phyloP scores from a whole-genome alignment of 2,888 invertebrate species.

The Cataglyphis livida region DNA sequence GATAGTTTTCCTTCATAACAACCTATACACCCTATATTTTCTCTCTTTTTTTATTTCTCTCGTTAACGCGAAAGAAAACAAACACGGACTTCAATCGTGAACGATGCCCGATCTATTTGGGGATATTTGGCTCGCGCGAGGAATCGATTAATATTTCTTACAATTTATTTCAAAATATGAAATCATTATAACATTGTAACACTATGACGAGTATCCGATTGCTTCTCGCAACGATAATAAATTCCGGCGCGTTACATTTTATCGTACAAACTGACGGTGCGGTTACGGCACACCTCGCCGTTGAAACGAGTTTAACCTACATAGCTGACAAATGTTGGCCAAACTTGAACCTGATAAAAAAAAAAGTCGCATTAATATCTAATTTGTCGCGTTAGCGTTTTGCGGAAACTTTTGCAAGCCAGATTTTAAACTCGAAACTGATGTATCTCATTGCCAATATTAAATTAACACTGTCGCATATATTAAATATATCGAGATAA shows the following conservation, averaged over 20 bases:
- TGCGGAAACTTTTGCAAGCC: too few species aligned
- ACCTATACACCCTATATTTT: not conserved
- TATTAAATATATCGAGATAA: not conserved
- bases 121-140: not conserved
- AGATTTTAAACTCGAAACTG: not conserved
- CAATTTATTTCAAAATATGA: not conserved
- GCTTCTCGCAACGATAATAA: conserved; percentile 12
- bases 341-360: not conserved
- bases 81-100: not conserved
- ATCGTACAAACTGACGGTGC: not conserved
- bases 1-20: not conserved
- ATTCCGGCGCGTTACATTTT: conserved; percentile 12
- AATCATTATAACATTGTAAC: not conserved
- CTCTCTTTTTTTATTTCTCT: not conserved
- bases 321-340: not conserved
- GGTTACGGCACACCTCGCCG: not conserved
- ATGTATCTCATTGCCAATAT: not conserved
- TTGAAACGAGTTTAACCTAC: not conserved
- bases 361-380: not conserved
- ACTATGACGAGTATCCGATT: conserved; percentile 4
- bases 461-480: not conserved
- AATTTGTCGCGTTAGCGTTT: conserved; percentile 13
- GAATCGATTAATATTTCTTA: not conserved
- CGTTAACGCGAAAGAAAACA: not conserved
- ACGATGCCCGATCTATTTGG: too few species aligned